Conservation (phyloP, 2,113 vertebrate species). For the Lepus americanus region DNA sequence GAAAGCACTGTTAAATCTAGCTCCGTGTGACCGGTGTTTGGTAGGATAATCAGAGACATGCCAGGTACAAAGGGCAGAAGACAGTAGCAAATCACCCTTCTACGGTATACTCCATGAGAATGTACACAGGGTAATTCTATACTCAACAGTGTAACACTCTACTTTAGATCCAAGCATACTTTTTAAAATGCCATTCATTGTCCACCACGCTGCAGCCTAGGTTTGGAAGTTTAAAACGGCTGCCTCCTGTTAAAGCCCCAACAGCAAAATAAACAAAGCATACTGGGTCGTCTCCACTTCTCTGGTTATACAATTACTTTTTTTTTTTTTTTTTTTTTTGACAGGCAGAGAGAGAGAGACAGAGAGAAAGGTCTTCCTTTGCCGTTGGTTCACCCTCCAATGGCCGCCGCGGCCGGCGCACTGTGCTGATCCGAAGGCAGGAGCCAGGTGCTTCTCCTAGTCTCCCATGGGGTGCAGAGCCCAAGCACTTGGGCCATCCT, state of each 20-base stretch:
- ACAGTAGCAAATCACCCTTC: not conserved
- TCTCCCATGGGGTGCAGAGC: no score
- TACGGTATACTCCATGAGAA: not conserved
- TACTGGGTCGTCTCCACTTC: slow-evolving; percentile 59
- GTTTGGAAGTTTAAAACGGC: slow-evolving; percentile 64
- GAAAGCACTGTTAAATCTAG: slow-evolving; percentile 26
- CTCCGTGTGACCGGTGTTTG: not conserved
- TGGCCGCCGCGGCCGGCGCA: no score
- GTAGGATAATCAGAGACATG: not conserved
- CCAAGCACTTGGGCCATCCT: no score
- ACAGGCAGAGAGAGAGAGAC: no score
- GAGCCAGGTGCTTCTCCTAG: no score
- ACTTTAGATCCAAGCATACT: slow-evolving; percentile 73
- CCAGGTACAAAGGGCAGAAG: not conserved
- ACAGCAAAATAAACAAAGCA: slow-evolving; percentile 71
- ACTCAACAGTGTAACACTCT: slow-evolving; percentile 72
- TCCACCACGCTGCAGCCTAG: slow-evolving; percentile 70
- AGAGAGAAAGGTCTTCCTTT: no score
- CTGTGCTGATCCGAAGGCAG: no score
- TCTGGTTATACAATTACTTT: slow-evolving; percentile 82
- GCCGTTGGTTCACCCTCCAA: no score
- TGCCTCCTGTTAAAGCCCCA: slow-evolving; percentile 77
- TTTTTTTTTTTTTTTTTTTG: no score
- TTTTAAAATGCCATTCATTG: slow-evolving; percentile 73
- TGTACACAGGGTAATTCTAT: not conserved